phyloP scores from a whole-genome alignment of 2,888 invertebrate species.

The Mythimna impura region DNA sequence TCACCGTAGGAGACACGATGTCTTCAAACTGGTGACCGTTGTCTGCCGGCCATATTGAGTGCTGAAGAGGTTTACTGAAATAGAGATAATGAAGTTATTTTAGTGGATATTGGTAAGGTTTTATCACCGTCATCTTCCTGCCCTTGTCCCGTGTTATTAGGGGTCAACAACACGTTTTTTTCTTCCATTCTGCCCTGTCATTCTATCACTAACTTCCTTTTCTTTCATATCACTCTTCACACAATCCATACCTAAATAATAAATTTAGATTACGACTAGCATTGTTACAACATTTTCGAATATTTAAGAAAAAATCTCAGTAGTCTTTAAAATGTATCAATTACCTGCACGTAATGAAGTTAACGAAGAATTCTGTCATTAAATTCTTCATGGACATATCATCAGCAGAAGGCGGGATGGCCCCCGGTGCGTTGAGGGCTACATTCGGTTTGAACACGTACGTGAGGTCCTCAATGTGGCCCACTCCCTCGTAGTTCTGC shows the following conservation, averaged over 20 bases:
- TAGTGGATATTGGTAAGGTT: neutral
- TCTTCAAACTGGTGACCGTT: conserved; percentile 68
- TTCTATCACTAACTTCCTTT: no score
- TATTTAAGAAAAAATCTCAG: neutral
- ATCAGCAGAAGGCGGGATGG: conserved; percentile 56
- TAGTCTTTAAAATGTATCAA: conserved; percentile 17
- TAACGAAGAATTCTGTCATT: conserved; percentile 77
- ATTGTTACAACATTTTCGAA: neutral
- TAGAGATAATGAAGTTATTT: neutral
- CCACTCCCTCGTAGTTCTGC: conserved; percentile 85
- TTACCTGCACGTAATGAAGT: conserved; percentile 81
- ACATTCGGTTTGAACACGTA: conserved; percentile 86
- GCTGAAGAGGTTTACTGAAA: conserved; percentile 74
- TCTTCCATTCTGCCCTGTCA: no score
- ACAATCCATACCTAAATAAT: neutral
- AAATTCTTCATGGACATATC: conserved; percentile 75
- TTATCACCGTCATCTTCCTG: no score
- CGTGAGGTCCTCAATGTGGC: conserved; percentile 91
- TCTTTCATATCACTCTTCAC: no score
- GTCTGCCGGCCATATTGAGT: conserved; percentile 71
- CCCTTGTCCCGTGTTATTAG: no score
- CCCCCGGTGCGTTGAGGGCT: conserved; percentile 60
- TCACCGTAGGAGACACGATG: conserved; percentile 67
- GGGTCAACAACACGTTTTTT: no score
- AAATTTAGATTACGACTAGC: neutral